Evolutionary conservation across 1,140 invertebrate species (phyloP).

Genomic region (Diachasma alloeum): DNA sequence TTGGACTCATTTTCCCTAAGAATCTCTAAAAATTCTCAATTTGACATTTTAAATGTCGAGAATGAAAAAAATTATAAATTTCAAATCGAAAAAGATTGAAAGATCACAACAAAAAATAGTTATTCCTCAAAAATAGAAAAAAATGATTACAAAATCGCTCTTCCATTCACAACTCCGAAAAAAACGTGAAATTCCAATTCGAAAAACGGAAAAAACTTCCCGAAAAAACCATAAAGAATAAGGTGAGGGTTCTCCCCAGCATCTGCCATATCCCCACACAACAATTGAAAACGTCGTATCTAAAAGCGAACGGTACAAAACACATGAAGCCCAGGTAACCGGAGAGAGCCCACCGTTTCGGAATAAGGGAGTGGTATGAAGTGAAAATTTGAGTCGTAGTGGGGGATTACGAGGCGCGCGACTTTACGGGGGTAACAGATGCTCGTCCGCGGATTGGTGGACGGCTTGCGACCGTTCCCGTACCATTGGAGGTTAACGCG

Average conservation of each 20-base stretch:
- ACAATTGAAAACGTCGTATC: constrained; percentile 8
- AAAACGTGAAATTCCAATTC: not conserved
- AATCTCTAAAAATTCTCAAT: too few species aligned
- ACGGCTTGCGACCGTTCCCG: constrained; percentile 45
- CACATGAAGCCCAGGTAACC: constrained; percentile 23
- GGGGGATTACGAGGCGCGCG: constrained; percentile 13
- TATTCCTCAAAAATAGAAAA: too few species aligned
- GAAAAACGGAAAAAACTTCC: constrained; percentile 12
- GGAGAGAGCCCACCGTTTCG: constrained; percentile 20
- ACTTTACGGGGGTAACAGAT: constrained; percentile 45
- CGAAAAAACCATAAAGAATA: constrained; percentile 50
- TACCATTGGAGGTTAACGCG: constrained; percentile 54
- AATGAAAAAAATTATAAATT: too few species aligned
- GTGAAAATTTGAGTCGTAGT: not conserved
- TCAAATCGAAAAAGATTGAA: too few species aligned
- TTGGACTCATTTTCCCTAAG: too few species aligned
- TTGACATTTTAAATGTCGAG: too few species aligned
- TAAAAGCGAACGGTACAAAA: constrained; percentile 5
- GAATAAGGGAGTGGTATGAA: constrained; percentile 12
- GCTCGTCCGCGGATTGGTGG: constrained; percentile 48
- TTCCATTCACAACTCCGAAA: too few species aligned
- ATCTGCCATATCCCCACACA: not conserved
- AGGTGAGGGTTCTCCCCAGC: constrained; percentile 36
- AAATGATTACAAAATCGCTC: too few species aligned
- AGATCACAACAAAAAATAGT: too few species aligned